phyloP scores from a whole-genome alignment of 1,140 invertebrate species.

The Cydia strobilella region DNA sequence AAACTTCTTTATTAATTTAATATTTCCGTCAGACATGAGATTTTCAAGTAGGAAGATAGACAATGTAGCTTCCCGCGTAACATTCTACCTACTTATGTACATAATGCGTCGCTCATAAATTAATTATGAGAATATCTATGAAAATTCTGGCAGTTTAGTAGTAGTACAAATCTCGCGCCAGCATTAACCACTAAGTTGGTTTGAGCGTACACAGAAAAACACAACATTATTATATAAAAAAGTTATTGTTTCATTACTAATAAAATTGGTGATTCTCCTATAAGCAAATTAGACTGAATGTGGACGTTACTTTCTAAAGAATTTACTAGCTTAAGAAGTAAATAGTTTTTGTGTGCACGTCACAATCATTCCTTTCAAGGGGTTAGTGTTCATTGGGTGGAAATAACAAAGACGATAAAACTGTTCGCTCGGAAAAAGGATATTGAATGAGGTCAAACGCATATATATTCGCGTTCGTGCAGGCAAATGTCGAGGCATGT shows the following conservation, averaged over 20 bases:
- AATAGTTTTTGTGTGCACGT: slow-evolving; percentile 54
- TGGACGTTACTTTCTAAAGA: not conserved
- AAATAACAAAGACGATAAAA: slow-evolving; percentile 78
- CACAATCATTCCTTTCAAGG: slow-evolving; percentile 68
- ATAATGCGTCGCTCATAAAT: too few species aligned
- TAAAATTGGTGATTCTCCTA: not conserved
- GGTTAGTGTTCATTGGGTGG: slow-evolving; percentile 74
- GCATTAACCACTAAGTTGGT: too few species aligned
- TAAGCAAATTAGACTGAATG: not conserved
- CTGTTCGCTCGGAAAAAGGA: slow-evolving; percentile 74
- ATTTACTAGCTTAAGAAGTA: slow-evolving; percentile 47
- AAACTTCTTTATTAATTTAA: too few species aligned
- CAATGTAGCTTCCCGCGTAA: too few species aligned
- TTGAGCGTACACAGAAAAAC: not conserved
- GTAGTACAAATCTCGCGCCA: too few species aligned
- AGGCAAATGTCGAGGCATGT: slow-evolving; percentile 65
- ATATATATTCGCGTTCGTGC: slow-evolving; percentile 65
- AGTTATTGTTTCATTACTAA: not conserved
- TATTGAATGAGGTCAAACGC: slow-evolving; percentile 74
- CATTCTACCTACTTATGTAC: too few species aligned
- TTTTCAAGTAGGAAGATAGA: too few species aligned
- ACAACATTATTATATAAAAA: not conserved
- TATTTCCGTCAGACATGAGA: too few species aligned
- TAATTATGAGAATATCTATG: too few species aligned
- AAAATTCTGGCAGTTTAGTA: too few species aligned